Conservation (phyloP, 2,797 vertebrate genomes). For the Chelidonichthys spinosus region DNA sequence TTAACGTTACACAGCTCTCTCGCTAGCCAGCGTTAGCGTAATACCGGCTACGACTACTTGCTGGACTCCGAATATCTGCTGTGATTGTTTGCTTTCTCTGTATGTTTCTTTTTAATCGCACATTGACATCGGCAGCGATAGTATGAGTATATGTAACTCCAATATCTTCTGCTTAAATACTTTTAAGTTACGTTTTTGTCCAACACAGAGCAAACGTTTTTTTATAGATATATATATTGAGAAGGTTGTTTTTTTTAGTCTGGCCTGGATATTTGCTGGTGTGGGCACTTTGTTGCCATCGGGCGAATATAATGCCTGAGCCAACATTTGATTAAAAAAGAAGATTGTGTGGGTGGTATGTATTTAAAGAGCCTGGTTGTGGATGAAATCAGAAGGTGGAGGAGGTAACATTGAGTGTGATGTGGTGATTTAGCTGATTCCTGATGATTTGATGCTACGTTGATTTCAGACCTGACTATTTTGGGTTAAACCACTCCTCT, state of each 20-base stretch:
- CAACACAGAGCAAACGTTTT: not conserved
- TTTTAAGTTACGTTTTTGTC: rapidly evolving
- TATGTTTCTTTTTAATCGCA: not conserved
- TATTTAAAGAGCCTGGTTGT: not conserved
- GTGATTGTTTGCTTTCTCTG: no score
- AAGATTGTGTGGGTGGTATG: not conserved
- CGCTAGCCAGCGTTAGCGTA: slow-evolving; percentile 52
- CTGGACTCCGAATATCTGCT: slow-evolving; percentile 32
- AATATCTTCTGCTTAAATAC: rapidly evolving
- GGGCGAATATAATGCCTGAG: not conserved
- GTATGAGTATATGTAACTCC: rapidly evolving
- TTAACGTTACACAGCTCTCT: not conserved
- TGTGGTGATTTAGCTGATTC: not conserved
- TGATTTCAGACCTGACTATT: not conserved
- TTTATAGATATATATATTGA: no score
- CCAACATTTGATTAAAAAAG: not conserved
- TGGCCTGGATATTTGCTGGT: slow-evolving; percentile 68
- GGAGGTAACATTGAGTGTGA: not conserved
- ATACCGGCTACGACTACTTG: slow-evolving; percentile 66
- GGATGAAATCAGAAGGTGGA: not conserved
- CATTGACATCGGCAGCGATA: rapidly evolving
- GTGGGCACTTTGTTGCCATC: slow-evolving; percentile 17
- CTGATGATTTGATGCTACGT: not conserved
- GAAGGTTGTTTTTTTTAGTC: not conserved
- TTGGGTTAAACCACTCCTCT: not conserved